A percentile compares a stretch with the other conserved stretches of the same genome.
Evolutionary conservation across 2,113 vertebrate genomes (phyloP).

Genomic region (Ceyx cyanopectus): DNA sequence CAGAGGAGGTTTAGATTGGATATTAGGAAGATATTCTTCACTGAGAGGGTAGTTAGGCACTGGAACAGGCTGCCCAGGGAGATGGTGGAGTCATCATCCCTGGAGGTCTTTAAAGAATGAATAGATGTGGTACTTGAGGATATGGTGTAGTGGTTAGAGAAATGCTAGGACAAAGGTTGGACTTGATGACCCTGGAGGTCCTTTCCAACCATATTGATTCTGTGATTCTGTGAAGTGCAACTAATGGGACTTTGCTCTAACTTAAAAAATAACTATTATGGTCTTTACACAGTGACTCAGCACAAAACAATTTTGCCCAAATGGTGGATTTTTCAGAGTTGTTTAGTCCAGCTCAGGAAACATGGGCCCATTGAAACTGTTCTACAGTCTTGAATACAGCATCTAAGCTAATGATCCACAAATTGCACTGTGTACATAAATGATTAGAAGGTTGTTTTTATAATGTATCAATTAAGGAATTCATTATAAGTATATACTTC

Average conservation of each 20-base stretch:
- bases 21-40: too few relatives aligned
- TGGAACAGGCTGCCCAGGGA: too few relatives aligned
- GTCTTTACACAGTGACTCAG: background rate
- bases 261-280: background rate
- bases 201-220: too few relatives aligned
- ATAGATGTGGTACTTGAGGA: too few relatives aligned
- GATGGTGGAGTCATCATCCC: too few relatives aligned
- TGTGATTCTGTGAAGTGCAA: background rate
- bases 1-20: too few relatives aligned
- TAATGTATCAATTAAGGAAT: slow-evolving; percentile 4
- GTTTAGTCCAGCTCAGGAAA: background rate
- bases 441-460: background rate
- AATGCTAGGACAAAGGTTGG: too few relatives aligned
- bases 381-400: background rate
- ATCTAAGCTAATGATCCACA: background rate
- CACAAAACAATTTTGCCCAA: background rate
- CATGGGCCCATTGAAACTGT: background rate
- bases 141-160: too few relatives aligned
- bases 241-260: background rate
- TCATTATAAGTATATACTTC: background rate
- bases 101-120: too few relatives aligned
- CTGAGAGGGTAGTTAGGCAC: too few relatives aligned
- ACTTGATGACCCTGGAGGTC: too few relatives aligned
- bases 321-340: background rate
- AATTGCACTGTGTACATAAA: background rate